Conservation (phyloP, 2,113 vertebrate genomes). For the Pollimyrus isidori region DNA sequence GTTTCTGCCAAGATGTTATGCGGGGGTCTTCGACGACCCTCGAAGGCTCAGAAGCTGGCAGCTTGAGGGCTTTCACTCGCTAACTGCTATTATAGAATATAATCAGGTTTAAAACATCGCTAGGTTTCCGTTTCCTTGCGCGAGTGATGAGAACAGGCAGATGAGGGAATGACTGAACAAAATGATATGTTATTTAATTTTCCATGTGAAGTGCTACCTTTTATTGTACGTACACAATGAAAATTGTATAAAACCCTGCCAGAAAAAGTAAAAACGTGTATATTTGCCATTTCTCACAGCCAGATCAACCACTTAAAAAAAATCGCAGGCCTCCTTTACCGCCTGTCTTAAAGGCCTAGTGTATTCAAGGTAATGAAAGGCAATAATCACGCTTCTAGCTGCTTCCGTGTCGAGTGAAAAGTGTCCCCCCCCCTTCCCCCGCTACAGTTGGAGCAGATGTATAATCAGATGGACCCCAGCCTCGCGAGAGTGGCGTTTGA, state of each 20-base stretch:
- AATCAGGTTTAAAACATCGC: background rate
- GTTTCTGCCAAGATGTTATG: background rate
- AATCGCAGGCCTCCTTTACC: background rate
- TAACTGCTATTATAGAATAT: background rate
- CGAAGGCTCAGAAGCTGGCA: background rate
- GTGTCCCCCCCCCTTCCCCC: background rate
- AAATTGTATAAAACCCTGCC: background rate
- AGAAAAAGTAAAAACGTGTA: background rate
- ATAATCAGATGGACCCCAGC: constrained; percentile 1
- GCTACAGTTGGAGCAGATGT: background rate
- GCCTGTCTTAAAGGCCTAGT: background rate
- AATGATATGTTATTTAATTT: background rate
- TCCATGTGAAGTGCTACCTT: background rate
- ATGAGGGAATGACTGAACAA: background rate
- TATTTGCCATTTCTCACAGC: background rate
- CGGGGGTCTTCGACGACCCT: background rate
- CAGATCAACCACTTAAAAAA: background rate
- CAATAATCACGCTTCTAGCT: background rate
- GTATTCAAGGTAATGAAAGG: background rate
- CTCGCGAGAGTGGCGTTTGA: background rate
- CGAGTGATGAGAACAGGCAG: background rate
- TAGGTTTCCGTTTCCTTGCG: background rate
- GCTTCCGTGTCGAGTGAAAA: background rate
- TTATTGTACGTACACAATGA: background rate
- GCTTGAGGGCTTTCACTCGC: background rate